Percentiles rank a stretch among this genome's conserved stretches.
phyloP scores from a whole-genome alignment of 2,113 vertebrate species.

The Muntiacus reevesi region DNA sequence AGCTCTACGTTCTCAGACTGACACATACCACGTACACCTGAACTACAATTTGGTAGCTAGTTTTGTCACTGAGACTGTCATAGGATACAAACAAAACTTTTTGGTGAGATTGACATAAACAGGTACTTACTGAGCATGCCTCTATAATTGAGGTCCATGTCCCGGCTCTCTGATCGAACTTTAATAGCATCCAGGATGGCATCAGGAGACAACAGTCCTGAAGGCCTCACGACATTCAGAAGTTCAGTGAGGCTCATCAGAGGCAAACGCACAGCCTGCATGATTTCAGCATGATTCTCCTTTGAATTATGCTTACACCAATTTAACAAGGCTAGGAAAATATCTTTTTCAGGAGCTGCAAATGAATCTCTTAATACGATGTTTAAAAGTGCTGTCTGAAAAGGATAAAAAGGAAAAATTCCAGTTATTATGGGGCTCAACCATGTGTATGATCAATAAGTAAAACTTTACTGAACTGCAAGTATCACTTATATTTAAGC shows the following conservation, averaged over 20 bases:
- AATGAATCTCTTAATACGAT: constrained; percentile 95
- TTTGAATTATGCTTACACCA: constrained; percentile 95
- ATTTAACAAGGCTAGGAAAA: constrained; percentile 94
- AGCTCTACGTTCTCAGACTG: not conserved
- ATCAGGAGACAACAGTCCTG: constrained; percentile 92
- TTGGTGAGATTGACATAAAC: not conserved
- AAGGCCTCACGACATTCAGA: constrained; percentile 95
- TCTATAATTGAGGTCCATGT: constrained; percentile 99
- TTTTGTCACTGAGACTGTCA: not conserved
- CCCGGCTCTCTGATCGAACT: constrained; percentile 95
- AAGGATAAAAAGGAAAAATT: constrained; percentile 26
- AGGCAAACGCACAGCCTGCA: constrained; percentile 94
- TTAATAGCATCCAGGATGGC: constrained; percentile 98
- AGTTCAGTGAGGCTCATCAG: constrained; percentile 97
- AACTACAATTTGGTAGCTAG: not conserved
- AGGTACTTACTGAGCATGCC: constrained; percentile 94
- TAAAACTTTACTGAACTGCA: not conserved
- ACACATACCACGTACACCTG: not conserved
- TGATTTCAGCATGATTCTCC: constrained; percentile 89
- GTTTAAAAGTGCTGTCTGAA: constrained; percentile 90
- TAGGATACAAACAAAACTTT: not conserved
- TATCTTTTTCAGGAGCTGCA: constrained; percentile 95
- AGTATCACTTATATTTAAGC: not conserved
- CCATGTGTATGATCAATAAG: not conserved
- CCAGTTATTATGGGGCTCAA: not conserved